Evolutionary conservation across 2,113 vertebrate species (phyloP).

Genomic region (Garra rufa): DNA sequence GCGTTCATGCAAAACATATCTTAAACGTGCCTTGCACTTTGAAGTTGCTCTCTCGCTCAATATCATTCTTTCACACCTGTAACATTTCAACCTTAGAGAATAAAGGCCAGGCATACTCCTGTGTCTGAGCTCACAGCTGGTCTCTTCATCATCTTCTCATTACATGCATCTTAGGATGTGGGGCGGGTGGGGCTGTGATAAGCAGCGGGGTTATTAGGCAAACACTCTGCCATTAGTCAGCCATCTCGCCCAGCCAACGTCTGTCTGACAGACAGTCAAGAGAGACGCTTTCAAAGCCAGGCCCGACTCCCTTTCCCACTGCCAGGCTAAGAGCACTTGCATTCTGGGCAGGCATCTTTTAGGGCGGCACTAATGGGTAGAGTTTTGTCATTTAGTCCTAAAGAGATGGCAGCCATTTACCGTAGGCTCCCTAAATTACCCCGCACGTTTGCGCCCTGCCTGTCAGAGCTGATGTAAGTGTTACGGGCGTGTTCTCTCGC

Average conservation of each 20-base stretch:
- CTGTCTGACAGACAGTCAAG: constrained; percentile 47
- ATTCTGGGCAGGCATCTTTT: constrained; percentile 51
- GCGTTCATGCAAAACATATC: not conserved
- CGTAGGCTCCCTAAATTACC: constrained; percentile 51
- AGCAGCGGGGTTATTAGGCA: constrained; percentile 50
- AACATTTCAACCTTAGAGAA: not conserved
- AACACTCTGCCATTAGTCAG: constrained; percentile 48
- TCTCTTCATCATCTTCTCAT: constrained; percentile 46
- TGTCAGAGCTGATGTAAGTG: constrained; percentile 55
- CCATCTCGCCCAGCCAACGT: constrained; percentile 39
- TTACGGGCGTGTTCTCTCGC: constrained; percentile 45
- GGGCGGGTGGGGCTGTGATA: constrained; percentile 49
- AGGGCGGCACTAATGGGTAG: constrained; percentile 53
- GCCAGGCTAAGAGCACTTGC: constrained; percentile 46
- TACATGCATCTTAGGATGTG: constrained; percentile 32
- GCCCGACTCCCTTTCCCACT: constrained; percentile 40
- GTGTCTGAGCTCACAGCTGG: constrained; percentile 1
- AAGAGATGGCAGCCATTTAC: constrained; percentile 58
- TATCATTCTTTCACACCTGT: not conserved
- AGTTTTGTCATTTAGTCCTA: constrained; percentile 55
- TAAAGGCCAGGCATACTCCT: constrained; percentile 11
- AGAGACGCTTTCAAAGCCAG: constrained; percentile 50
- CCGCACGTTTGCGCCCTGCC: constrained; percentile 38
- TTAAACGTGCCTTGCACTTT: not conserved
- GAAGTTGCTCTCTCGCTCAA: not conserved